Evolutionary conservation across 53 echinoderm and acorn worm species (phyloP).

Genomic region (Holothuria scabra): DNA sequence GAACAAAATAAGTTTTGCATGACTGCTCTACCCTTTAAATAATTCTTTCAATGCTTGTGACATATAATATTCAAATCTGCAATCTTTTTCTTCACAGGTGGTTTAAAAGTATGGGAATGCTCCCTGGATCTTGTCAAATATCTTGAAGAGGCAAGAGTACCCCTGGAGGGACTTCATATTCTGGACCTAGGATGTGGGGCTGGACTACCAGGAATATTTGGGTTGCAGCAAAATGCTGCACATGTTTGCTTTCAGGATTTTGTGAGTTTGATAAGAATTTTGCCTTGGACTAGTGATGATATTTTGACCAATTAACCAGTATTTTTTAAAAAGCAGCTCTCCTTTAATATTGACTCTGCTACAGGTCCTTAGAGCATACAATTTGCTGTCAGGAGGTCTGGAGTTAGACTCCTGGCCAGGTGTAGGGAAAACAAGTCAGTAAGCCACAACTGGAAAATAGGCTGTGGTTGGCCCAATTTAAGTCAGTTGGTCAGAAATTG

Average conservation of each 20-base stretch:
- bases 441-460: no score
- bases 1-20: no score
- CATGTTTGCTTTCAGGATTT: conserved; percentile 88
- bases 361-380: no score
- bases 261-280: conserved; percentile 55
- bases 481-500: no score
- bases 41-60: background rate
- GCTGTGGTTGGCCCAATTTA: no score
- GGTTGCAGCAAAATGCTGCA: conserved; percentile 66
- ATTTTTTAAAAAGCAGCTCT: no score
- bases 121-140: conserved; percentile 78
- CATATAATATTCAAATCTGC: background rate
- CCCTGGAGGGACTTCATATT: conserved; percentile 53
- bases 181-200: conserved; percentile 96
- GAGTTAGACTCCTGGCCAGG: no score
- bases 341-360: no score
- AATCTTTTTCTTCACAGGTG: conserved; percentile 64
- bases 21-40: no score
- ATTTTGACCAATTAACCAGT: no score
- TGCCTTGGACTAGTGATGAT: background rate
- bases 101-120: conserved; percentile 98
- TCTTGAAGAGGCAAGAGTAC: conserved; percentile 59
- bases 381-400: no score
- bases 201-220: conserved; percentile 88
- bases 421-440: no score